These are phyloP conservation scores for Lordiphosa mommai DNA, from an alignment of 1,140 invertebrate species.

Conservation along the genomic window DNA sequence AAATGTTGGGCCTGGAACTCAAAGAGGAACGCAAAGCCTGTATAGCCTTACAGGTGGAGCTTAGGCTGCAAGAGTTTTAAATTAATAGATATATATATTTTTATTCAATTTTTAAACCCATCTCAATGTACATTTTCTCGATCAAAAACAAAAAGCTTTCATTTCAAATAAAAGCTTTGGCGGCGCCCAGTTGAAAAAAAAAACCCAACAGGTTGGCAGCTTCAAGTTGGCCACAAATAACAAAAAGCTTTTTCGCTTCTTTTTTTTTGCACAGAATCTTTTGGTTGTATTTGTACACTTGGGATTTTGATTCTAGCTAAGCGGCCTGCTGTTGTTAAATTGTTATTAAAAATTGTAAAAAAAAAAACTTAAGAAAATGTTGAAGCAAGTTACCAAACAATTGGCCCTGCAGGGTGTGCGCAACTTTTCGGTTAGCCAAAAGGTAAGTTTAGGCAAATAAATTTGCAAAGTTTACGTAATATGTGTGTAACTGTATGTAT, in stretches of 20 bases:
- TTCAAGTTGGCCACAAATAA: neutral
- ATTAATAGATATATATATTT: slow-evolving; percentile 21
- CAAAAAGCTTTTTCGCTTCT: slow-evolving; percentile 11
- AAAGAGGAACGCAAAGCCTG: slow-evolving; percentile 85
- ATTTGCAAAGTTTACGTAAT: slow-evolving; percentile 57
- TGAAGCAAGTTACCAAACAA: slow-evolving; percentile 78
- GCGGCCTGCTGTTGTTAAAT: slow-evolving; percentile 28
- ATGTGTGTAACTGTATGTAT: slow-evolving; percentile 5
- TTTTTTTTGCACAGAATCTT: slow-evolving; percentile 20
- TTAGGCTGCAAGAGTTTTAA: slow-evolving; percentile 66
- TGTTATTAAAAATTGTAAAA: slow-evolving; percentile 6
- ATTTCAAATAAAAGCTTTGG: slow-evolving; percentile 4
- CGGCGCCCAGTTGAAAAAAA: neutral
- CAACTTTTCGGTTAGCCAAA: slow-evolving; percentile 68
- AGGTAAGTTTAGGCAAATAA: slow-evolving; percentile 46
- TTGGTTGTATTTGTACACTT: slow-evolving; percentile 41
- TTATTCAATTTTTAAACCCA: neutral
- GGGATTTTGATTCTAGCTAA: slow-evolving; percentile 51
- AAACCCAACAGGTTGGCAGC: neutral
- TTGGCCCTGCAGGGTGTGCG: slow-evolving; percentile 75
- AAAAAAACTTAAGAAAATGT: slow-evolving; percentile 58
- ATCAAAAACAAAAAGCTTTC: slow-evolving; percentile 8
- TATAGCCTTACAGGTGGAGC: slow-evolving; percentile 84
- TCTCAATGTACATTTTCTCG: slow-evolving; percentile 2
- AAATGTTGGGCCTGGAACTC: slow-evolving; percentile 83